Evolutionary conservation across 35 echinoderm and acorn worm genomes (phyloP), one percentile per base, ranked within the genome.

Genomic region (Amphiura filiformis): DNA sequence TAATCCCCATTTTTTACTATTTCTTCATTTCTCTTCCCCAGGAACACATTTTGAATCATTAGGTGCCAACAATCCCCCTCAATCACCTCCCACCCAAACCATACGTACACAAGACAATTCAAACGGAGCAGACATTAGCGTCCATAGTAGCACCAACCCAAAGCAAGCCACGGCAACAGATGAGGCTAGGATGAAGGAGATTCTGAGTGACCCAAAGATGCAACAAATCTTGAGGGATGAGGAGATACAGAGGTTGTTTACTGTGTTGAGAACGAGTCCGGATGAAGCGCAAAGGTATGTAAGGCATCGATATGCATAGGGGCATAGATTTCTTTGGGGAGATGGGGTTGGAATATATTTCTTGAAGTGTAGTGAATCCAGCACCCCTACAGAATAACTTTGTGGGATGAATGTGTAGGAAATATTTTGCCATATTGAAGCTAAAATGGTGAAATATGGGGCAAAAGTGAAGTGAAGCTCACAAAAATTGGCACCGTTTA

Each of bases 241-340:
- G 17, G 83, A 77, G 77, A 93, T 92, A 37, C 86, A 88, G 70
- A 79, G 77, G 23, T 38, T 94, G 17, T 87, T 94, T 38, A 93
- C 94, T 75, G 31, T 82, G 18, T 52, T 99, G 75, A 86, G 90
- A 57, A 89, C 14, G 39, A 79, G 90, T 52, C 96, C 92, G 32
- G 82, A 92, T 52, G 44, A 94, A 57, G 92, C 87, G 11, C 96
- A 99, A 90, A 87, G 90, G 96, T 99, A 92, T 78, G 76, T 3
- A 82, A 20, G n/a, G n/a, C n/a, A n/a, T n/a, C n/a, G n/a, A n/a
- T n/a, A n/a, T n/a, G n/a, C n/a, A n/a, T 2, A 18, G n/a, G n/a
- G n/a, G n/a, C n/a, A n/a, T n/a, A n/a, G n/a, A n/a, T n/a, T n/a
- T n/a, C n/a, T n/a, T 15, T n/a, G 13, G n/a, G 56, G n/a, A n/a